Conservation (phyloP, 2,113 vertebrate genomes). For the Nothobranchius furzeri region DNA sequence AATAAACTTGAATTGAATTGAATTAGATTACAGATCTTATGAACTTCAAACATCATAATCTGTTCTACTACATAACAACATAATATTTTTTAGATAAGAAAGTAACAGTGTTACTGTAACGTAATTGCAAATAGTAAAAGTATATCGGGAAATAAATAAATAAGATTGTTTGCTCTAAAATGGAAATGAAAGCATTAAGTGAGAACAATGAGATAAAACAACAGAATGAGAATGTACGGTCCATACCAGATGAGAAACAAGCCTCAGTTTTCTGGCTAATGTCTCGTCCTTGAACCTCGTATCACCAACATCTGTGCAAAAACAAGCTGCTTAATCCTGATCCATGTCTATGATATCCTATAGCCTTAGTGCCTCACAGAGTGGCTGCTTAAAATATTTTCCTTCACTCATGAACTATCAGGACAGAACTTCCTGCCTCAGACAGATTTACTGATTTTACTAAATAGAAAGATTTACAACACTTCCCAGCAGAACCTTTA, state of each 20-base stretch:
- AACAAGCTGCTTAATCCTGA: background rate
- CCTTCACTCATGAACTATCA: slow-evolving; percentile 24
- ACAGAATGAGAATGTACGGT: background rate
- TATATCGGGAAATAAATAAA: too few relatives aligned
- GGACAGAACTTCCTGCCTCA: slow-evolving; percentile 24
- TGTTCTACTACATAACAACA: too few relatives aligned
- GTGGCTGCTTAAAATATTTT: slow-evolving; percentile 12
- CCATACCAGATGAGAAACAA: background rate
- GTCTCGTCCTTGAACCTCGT: background rate
- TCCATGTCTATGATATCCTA: background rate
- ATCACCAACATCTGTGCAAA: background rate
- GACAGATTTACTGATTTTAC: slow-evolving; percentile 48
- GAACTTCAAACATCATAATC: background rate
- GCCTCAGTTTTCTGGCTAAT: background rate
- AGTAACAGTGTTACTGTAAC: too few relatives aligned
- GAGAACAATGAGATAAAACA: background rate
- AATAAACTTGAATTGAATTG: too few relatives aligned
- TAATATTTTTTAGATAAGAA: too few relatives aligned
- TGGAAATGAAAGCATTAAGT: background rate
- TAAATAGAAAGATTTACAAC: slow-evolving; percentile 55
- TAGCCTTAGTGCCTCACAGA: background rate
- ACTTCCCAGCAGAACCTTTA: slow-evolving; percentile 41
- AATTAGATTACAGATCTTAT: background rate
- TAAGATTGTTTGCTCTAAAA: too few relatives aligned
- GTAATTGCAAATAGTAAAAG: too few relatives aligned